Conservation (phyloP, 2,888 invertebrate species). For the Fragum fragum region DNA sequence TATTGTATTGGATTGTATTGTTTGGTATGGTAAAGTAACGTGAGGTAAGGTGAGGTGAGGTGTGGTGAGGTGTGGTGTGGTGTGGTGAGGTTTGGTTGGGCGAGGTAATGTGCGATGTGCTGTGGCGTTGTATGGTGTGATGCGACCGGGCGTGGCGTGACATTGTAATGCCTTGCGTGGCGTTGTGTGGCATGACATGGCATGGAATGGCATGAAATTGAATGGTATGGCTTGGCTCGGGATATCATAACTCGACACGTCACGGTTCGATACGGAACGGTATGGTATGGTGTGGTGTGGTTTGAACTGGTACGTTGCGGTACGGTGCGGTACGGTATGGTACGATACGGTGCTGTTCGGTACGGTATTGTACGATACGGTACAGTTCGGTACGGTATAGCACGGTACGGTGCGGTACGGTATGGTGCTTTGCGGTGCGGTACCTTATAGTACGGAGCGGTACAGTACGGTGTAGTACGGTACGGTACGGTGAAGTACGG, state of each 20-base stretch:
- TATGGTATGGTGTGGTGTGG: background rate
- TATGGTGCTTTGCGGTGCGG: background rate
- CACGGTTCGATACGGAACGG: background rate
- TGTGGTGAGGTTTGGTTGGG: too few species aligned
- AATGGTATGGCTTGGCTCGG: background rate
- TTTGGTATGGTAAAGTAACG: too few species aligned
- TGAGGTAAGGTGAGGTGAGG: too few species aligned
- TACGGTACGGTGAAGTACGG: background rate
- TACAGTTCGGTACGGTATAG: background rate
- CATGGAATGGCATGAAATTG: background rate
- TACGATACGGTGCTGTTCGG: background rate
- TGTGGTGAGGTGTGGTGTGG: too few species aligned
- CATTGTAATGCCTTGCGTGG: background rate
- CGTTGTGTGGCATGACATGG: background rate
- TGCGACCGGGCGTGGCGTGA: background rate
- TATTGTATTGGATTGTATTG: too few species aligned
- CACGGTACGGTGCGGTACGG: background rate
- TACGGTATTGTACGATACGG: background rate
- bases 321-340: background rate
- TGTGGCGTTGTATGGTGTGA: too few species aligned
- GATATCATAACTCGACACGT: background rate
- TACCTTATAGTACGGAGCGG: background rate
- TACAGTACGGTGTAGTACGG: slow-evolving; percentile 6
- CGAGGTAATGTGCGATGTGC: too few species aligned
- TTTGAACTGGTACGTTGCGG: background rate